Evolutionary conservation across 2,888 invertebrate genomes (phyloP).

Genomic region (Brassicogethes aeneus): DNA sequence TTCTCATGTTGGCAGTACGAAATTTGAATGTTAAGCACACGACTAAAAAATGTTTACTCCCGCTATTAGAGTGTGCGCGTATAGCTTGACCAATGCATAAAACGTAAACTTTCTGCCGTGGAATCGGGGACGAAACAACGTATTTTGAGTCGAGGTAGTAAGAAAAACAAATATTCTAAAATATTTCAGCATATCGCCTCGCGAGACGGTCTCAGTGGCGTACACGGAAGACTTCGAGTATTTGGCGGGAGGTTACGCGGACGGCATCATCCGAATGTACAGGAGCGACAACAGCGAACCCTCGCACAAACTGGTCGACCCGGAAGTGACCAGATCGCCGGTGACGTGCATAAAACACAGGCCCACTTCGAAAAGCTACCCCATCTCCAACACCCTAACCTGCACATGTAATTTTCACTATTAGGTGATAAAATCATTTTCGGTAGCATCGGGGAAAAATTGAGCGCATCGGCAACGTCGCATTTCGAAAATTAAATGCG

Average conservation of each 20-base stretch:
- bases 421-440: background rate
- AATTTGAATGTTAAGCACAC: too few species aligned
- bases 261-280: slow-evolving; percentile 51
- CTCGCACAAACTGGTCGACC: slow-evolving; percentile 28
- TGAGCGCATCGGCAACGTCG: too few species aligned
- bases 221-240: slow-evolving; percentile 53
- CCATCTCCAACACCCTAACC: slow-evolving; percentile 48
- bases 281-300: slow-evolving; percentile 45
- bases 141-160: too few species aligned
- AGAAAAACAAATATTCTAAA: too few species aligned
- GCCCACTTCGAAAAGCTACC: slow-evolving; percentile 49
- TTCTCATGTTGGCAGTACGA: too few species aligned
- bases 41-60: too few species aligned
- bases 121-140: too few species aligned
- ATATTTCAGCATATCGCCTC: too few species aligned
- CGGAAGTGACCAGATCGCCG: slow-evolving; percentile 44
- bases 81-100: too few species aligned
- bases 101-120: too few species aligned
- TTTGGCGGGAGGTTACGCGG: slow-evolving; percentile 51
- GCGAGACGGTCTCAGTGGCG: slow-evolving; percentile 49
- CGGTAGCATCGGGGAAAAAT: background rate
- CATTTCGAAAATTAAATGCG: too few species aligned
- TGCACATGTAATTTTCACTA: slow-evolving; percentile 46
- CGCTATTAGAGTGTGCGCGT: too few species aligned
- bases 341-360: slow-evolving; percentile 54